A percentile compares a stretch with the other conserved stretches of the same genome.
phyloP scores from a whole-genome alignment of 2,888 invertebrate species.

The Agrochola lychnidis region DNA sequence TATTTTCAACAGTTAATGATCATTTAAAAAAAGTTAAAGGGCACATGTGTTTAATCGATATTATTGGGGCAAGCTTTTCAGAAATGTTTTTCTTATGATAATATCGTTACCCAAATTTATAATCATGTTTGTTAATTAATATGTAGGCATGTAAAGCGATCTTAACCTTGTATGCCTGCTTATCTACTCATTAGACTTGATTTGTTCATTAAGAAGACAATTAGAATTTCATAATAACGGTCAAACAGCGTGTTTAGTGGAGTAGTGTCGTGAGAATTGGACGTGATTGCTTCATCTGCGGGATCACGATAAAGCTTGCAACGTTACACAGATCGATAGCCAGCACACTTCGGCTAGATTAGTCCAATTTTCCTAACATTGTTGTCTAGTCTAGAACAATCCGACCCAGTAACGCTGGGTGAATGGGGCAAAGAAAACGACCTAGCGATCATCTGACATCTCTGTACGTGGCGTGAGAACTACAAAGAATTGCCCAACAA shows the following conservation, averaged over 20 bases:
- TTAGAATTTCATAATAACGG: slow-evolving; percentile 74
- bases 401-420: slow-evolving; percentile 64
- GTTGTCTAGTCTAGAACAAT: slow-evolving; percentile 65
- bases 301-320: slow-evolving; percentile 73
- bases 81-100: slow-evolving; percentile 1
- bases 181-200: slow-evolving; percentile 41
- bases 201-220: slow-evolving; percentile 68
- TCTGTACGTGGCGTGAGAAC: slow-evolving; percentile 70
- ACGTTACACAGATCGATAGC: slow-evolving; percentile 64
- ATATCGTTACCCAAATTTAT: slow-evolving; percentile 6
- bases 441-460: slow-evolving; percentile 57
- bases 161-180: slow-evolving; percentile 36
- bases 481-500: slow-evolving; percentile 70
- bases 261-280: slow-evolving; percentile 77
- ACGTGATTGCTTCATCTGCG: slow-evolving; percentile 73
- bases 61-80: background rate
- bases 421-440: slow-evolving; percentile 75
- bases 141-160: slow-evolving; percentile 21
- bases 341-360: slow-evolving; percentile 70
- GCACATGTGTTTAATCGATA: background rate
- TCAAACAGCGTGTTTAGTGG: slow-evolving; percentile 64
- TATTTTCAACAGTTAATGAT: slow-evolving; percentile 4
- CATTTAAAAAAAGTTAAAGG: slow-evolving; percentile 15
- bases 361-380: slow-evolving; percentile 73
- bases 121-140: slow-evolving; percentile 47